Conservation (phyloP, 2,888 invertebrate species). For the Conchocele bisecta region DNA sequence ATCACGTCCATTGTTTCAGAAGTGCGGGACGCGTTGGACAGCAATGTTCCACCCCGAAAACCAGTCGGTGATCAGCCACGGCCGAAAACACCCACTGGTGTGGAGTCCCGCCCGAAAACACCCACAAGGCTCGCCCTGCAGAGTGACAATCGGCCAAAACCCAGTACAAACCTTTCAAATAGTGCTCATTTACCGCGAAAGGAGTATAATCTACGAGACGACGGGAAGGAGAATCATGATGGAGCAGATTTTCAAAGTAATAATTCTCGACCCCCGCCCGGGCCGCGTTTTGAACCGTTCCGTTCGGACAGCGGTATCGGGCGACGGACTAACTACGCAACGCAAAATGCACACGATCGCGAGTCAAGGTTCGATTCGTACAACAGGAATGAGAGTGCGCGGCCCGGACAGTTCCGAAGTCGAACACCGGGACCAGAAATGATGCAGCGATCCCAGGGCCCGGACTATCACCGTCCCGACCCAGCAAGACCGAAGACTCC, state of each 20-base stretch:
- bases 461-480: constrained; percentile 72
- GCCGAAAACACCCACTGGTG: constrained; percentile 67
- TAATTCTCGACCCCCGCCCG: constrained; percentile 70
- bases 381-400: constrained; percentile 59
- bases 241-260: constrained; percentile 57
- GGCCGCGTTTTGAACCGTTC: constrained; percentile 67
- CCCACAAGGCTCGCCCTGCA: constrained; percentile 66
- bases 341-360: constrained; percentile 63
- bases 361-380: constrained; percentile 43
- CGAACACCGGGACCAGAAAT: constrained; percentile 83
- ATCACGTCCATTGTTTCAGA: constrained; percentile 18
- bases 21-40: constrained; percentile 52
- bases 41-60: constrained; percentile 56
- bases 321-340: constrained; percentile 58
- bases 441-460: constrained; percentile 72
- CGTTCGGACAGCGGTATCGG: constrained; percentile 52
- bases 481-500: constrained; percentile 78
- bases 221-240: constrained; percentile 57
- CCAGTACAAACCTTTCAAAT: constrained; percentile 48
- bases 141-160: constrained; percentile 59
- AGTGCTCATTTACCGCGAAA: constrained; percentile 63
- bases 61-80: constrained; percentile 57
- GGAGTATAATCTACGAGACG: constrained; percentile 59
- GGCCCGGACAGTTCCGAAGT: constrained; percentile 78
- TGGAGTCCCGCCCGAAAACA: constrained; percentile 71